Percentiles rank a stretch among this genome's conserved stretches.
These are phyloP conservation scores for Drosophila rubida DNA, from an alignment of 2,888 invertebrate species.

Conservation along the genomic window DNA sequence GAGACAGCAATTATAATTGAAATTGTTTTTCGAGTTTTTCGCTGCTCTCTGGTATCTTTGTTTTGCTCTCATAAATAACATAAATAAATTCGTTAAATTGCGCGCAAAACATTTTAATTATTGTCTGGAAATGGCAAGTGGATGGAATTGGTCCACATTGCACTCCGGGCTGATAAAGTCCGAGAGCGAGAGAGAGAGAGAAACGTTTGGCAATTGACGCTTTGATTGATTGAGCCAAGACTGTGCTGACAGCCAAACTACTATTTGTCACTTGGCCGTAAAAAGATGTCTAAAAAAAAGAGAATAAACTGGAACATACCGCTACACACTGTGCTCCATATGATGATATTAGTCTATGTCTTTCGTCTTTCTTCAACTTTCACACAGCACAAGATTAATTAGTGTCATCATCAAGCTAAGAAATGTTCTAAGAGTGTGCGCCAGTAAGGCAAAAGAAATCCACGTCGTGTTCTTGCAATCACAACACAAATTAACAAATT, in stretches of 20 bases:
- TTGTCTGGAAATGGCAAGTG: constrained; percentile 59
- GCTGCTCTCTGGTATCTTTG: not conserved
- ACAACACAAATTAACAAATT: constrained; percentile 16
- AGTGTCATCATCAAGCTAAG: constrained; percentile 33
- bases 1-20: constrained; percentile 57
- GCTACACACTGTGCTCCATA: constrained; percentile 11
- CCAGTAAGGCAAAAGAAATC: not conserved
- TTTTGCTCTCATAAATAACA: constrained; percentile 22
- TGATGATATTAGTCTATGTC: not conserved
- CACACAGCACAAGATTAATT: constrained; percentile 57
- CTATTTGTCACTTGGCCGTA: constrained; percentile 52
- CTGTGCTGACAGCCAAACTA: constrained; percentile 63
- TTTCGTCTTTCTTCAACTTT: constrained; percentile 48
- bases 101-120: constrained; percentile 73
- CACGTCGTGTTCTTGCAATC: not conserved
- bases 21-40: constrained; percentile 28
- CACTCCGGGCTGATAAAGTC: constrained; percentile 31
- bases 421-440: constrained; percentile 6
- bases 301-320: constrained; percentile 51
- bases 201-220: constrained; percentile 1
- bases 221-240: constrained; percentile 56
- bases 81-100: constrained; percentile 35
- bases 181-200: not conserved
- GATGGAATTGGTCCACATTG: constrained; percentile 40
- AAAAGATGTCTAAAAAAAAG: constrained; percentile 31